Base-by-base conservation (phyloP, 2,797 vertebrate genomes). In the Vespertilio murinus region DNA sequence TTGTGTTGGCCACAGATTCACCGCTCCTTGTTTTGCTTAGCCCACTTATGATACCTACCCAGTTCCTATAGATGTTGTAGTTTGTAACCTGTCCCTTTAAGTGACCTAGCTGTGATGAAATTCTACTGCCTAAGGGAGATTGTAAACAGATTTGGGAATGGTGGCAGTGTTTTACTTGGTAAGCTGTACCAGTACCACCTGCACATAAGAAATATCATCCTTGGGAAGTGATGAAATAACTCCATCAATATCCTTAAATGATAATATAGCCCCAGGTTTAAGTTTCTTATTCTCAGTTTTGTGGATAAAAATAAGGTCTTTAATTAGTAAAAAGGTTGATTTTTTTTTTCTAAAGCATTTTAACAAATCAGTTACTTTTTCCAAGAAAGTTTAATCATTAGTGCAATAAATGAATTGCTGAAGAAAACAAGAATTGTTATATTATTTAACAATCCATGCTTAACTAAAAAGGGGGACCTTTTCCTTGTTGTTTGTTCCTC, bases 331-430 rank as follows among this genome's bases (percentile, higher is more conserved):
- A 78, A 84, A 25, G 13, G 4, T 59, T 91, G 23, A 78, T 12
- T 28, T n/a, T 52, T 52, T 13, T 64, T 22, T 8, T 33, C 52
- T 38, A 28, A 28, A 79, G 20, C 25, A 16, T 75, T 95, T 87
- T 92, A 59, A 33, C 25, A 83, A 67, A 9, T 95, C 9, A 74
- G 17, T 93, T 96, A 45, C 35, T 89, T 77, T 71, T 71, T 81
- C 28, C 3, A 69, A 69, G 56, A 93, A 89, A 83, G 45, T 54
- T 82, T 69, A 74, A 52, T 90, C 47, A 65, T 90, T 80, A 52
- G 14, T 92, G 54, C 70, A 91, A 65, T 38, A 47, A 54, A 59
- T 42, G 70, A 77, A 40, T 94, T 38, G 82, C 73, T 94, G 74
- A 94, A 79, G 30, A 82, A 79, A 93, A 38, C 65, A 86, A 42